Base-by-base conservation (phyloP, 2,888 invertebrate genomes). In the Sphaerophoria rueppellii region DNA sequence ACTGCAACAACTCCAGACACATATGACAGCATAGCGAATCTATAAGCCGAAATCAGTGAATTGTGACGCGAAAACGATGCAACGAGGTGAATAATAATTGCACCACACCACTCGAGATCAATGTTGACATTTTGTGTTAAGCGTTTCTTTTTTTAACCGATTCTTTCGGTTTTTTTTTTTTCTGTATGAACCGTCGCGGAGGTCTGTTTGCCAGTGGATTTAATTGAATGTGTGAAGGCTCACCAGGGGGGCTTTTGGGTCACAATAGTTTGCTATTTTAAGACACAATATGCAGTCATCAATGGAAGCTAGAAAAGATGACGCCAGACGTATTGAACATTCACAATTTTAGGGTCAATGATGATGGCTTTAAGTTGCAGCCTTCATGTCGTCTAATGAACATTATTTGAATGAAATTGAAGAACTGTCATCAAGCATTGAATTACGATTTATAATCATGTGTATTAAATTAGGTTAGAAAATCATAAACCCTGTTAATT, bases 81-180 rank as follows among this genome's bases (percentile, higher is more conserved):
- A 61, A 58, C 75, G 80, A 83, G 83, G 83, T 80, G 83, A 83
- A 83, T 76, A 80, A 80, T 83, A 83, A 83, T 80, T 83, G 80
- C 83, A 80, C 71, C 71, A 75, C 83, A 80, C 71, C 71, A 75
- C 70, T 79, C 63, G 63, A 74, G 79, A 82, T 79, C 79, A 71
- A 79, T 82, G 82, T 79, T 82, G 79, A 82, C 82, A 82, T 82
- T 77, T 24, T 82, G 60, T 48, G 82, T 73, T 82, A 69, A 74
- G 46, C 46, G 82, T 58, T 35, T 9, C 12, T 37, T 46, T 52
- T 34, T 9, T 34, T 52, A 24, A 16, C 43, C 4, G 2, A 9
- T 60, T 43, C 24, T 40, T 60, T 54, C n/a, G n/a, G 4, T 7
- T 48, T 5, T 52, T n/a, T 50, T 37, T 81, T 58, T 71, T 60